Conservation (phyloP, 2,797 vertebrate species). For the Malurus splendens region DNA sequence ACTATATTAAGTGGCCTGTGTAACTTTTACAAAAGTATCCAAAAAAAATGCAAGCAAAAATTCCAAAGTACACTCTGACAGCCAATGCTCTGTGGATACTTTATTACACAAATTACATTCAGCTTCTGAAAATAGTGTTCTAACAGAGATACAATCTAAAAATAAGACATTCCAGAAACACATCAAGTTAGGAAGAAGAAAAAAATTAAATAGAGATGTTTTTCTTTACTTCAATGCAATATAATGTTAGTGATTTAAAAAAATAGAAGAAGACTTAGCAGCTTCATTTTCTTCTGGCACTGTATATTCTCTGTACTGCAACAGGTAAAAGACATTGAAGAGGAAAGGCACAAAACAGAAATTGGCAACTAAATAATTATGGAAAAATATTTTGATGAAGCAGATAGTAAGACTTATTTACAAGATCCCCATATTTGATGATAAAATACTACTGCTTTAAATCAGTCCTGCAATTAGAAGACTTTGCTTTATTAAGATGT, state of each 20-base stretch:
- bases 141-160: conserved; percentile 96
- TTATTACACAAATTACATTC: conserved; percentile 99
- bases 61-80: conserved; percentile 65
- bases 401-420: conserved; percentile 71
- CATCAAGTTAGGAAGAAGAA: conserved; percentile 72
- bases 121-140: conserved; percentile 98
- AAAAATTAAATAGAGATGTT: conserved; percentile 83
- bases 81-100: conserved; percentile 95
- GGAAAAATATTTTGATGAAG: conserved; percentile 67
- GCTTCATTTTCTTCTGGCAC: conserved; percentile 81
- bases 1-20: neutral
- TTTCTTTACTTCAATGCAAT: conserved; percentile 79
- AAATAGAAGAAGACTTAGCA: conserved; percentile 86
- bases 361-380: conserved; percentile 68
- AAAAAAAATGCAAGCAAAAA: conserved; percentile 51
- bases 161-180: conserved; percentile 86
- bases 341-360: conserved; percentile 92
- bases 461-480: conserved; percentile 50
- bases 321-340: conserved; percentile 79
- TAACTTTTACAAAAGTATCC: conserved; percentile 37
- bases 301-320: conserved; percentile 79
- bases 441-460: conserved; percentile 64
- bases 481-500: conserved; percentile 61
- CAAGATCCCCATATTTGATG: conserved; percentile 64
- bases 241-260: conserved; percentile 80